Conservation (phyloP, 2,888 invertebrate genomes). For the Trichopoda pennipes region DNA sequence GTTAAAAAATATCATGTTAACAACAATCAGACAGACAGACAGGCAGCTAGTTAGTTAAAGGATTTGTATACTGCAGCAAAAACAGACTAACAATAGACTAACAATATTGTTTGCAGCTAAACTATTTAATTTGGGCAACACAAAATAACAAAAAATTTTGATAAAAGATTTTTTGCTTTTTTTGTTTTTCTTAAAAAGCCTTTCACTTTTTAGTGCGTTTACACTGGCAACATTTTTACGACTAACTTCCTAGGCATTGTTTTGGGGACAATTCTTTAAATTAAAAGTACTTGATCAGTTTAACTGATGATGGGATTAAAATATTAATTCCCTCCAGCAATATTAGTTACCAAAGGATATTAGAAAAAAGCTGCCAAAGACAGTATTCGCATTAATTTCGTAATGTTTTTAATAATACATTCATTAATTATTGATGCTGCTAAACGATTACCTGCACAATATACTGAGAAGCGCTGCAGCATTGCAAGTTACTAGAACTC, state of each 20-base stretch:
- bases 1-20: slow-evolving; percentile 41
- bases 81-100: slow-evolving; percentile 1
- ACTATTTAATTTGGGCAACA: slow-evolving; percentile 63
- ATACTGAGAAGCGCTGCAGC: too few species aligned
- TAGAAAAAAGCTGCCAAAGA: too few species aligned
- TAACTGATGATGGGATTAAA: neutral
- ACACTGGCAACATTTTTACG: slow-evolving; percentile 11
- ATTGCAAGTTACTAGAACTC: too few species aligned
- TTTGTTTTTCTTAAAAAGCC: slow-evolving; percentile 29
- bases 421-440: too few species aligned
- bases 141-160: slow-evolving; percentile 54
- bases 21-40: slow-evolving; percentile 16
- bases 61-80: too few species aligned
- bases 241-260: neutral
- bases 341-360: neutral
- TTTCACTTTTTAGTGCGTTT: slow-evolving; percentile 53
- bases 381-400: too few species aligned
- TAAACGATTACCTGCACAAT: too few species aligned
- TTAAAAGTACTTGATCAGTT: neutral
- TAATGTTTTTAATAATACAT: too few species aligned
- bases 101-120: slow-evolving; percentile 51
- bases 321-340: neutral
- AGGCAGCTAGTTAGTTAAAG: neutral
- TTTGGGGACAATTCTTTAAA: neutral
- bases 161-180: neutral